A percentile compares a stretch with the other conserved stretches of the same genome.
Evolutionary conservation across 2,797 vertebrate genomes (phyloP).

Genomic region (Tauraco hartlaubi): DNA sequence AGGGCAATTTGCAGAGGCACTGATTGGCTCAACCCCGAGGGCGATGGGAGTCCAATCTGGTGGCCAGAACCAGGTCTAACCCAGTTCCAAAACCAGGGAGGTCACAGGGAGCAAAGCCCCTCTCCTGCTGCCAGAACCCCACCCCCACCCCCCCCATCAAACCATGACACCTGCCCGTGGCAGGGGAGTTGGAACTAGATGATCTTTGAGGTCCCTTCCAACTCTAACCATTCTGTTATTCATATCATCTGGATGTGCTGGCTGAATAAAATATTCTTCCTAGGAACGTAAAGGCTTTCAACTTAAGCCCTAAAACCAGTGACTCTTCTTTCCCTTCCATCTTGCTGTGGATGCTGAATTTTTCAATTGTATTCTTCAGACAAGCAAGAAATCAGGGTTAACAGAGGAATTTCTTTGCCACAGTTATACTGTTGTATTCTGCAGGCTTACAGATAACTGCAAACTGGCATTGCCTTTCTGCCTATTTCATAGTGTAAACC

Average conservation of each 20-base stretch:
- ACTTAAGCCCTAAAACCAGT: not conserved
- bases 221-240: not conserved
- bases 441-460: not conserved
- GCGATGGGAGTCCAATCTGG: no score
- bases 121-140: no score
- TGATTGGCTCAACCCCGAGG: no score
- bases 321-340: not conserved
- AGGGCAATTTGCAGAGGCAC: no score
- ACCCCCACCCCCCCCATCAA: no score
- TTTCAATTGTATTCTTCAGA: not conserved
- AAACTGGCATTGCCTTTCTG: not conserved
- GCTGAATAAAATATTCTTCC: not conserved
- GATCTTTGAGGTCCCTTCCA: no score
- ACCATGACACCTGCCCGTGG: no score
- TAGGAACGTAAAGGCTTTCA: not conserved
- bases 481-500: not conserved
- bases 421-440: not conserved
- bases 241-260: accelerated
- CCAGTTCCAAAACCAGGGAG: no score
- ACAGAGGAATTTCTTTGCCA: not conserved
- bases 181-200: no score
- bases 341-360: not conserved
- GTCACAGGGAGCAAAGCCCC: no score
- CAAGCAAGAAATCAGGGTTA: not conserved
- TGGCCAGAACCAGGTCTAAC: no score